A percentile compares a stretch with the other conserved stretches of the same genome.
These are phyloP conservation scores for Hirundichthys speculiger DNA, from an alignment of 2,113 vertebrate genomes.

Conservation along the genomic window DNA sequence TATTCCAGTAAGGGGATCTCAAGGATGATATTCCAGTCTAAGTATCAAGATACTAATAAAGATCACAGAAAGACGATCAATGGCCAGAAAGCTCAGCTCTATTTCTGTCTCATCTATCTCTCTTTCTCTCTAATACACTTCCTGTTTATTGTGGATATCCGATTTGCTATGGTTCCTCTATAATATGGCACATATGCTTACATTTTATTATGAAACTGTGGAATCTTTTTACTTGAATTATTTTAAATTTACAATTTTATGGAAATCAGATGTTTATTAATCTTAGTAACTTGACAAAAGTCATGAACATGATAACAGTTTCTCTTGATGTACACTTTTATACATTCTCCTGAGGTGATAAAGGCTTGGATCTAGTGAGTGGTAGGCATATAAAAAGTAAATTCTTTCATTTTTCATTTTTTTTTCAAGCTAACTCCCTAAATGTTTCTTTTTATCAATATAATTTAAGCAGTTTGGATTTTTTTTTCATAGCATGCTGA, in stretches of 20 bases:
- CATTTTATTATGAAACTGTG: neutral
- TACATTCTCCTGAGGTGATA: neutral
- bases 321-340: neutral
- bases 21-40: conserved; percentile 75
- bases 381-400: no score
- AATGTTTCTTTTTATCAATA: neutral
- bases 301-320: neutral
- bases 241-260: neutral
- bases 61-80: conserved; percentile 75
- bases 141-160: conserved; percentile 34
- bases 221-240: neutral
- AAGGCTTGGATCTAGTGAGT: neutral
- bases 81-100: conserved; percentile 66
- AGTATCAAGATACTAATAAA: conserved; percentile 70
- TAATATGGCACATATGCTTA: neutral
- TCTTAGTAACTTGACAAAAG: no score
- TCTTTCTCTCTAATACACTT: conserved; percentile 25
- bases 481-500: no score
- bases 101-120: conserved; percentile 45
- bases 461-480: no score
- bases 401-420: no score
- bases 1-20: conserved; percentile 70
- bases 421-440: no score
- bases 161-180: conserved; percentile 24
- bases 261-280: neutral